Conservation (phyloP, 2,113 vertebrate species). For the Ursus arctos region DNA sequence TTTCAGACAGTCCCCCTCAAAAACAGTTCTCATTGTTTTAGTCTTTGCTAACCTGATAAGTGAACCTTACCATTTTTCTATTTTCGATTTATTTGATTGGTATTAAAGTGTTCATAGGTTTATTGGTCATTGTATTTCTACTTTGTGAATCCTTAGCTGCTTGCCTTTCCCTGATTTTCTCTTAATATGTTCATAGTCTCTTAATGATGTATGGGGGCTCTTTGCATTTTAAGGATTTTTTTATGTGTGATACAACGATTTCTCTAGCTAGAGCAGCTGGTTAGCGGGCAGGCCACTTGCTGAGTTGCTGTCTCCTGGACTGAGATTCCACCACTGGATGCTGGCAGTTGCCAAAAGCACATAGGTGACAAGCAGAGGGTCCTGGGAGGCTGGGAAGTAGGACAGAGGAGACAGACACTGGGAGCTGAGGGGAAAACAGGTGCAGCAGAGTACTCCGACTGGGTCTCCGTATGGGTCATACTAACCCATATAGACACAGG, state of each 20-base stretch:
- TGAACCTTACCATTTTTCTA: neutral
- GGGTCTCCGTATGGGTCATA: neutral
- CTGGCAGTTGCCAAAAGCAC: neutral
- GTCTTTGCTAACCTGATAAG: neutral
- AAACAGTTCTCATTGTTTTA: neutral
- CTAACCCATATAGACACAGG: neutral
- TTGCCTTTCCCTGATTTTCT: conserved; percentile 6
- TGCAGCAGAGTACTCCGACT: too few relatives aligned
- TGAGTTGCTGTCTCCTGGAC: neutral
- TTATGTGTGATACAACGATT: neutral
- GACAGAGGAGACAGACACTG: neutral
- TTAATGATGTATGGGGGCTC: neutral
- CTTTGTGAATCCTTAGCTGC: conserved; percentile 5
- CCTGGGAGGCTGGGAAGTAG: neutral
- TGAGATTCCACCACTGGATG: neutral
- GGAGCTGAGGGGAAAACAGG: neutral
- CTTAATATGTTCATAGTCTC: neutral
- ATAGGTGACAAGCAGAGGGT: neutral
- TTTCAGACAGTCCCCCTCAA: neutral
- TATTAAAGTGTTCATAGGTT: neutral
- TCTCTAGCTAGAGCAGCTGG: neutral
- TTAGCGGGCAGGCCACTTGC: neutral
- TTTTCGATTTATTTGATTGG: neutral
- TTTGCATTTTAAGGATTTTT: conserved; percentile 5
- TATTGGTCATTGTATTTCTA: neutral